Evolutionary conservation across 2,888 invertebrate genomes (phyloP).

Genomic region (Metellina segmentata): DNA sequence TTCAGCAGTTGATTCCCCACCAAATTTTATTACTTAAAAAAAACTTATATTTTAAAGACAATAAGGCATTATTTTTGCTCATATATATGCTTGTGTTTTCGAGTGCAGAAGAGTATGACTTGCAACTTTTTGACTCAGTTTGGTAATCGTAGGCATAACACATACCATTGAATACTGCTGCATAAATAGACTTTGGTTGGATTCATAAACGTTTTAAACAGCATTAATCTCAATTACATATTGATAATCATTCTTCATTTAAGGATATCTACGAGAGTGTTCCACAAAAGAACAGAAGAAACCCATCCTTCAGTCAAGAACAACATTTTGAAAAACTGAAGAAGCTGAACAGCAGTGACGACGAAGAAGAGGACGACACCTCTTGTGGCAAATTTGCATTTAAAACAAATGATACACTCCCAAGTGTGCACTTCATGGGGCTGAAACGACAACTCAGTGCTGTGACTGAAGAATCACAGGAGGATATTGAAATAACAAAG

Average conservation of each 20-base stretch:
- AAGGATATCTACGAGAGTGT: constrained; percentile 43
- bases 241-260: neutral
- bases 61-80: no score
- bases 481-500: constrained; percentile 36
- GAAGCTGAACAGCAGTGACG: constrained; percentile 15
- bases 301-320: constrained; percentile 13
- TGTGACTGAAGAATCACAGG: constrained; percentile 47
- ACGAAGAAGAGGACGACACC: constrained; percentile 21
- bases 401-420: neutral
- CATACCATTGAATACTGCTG: no score
- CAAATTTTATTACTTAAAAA: no score
- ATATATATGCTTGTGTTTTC: no score
- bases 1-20: no score
- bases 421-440: neutral
- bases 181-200: no score
- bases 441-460: constrained; percentile 53
- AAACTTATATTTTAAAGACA: no score
- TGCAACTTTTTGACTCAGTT: no score
- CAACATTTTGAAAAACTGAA: constrained; percentile 44
- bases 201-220: no score
- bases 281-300: constrained; percentile 6
- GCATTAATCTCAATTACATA: no score
- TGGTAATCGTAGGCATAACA: neutral
- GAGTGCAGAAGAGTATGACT: no score
- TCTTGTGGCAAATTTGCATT: neutral